These are phyloP conservation scores for Hedychridium roseum DNA, from an alignment of 2,888 invertebrate species.

Conservation along the genomic window DNA sequence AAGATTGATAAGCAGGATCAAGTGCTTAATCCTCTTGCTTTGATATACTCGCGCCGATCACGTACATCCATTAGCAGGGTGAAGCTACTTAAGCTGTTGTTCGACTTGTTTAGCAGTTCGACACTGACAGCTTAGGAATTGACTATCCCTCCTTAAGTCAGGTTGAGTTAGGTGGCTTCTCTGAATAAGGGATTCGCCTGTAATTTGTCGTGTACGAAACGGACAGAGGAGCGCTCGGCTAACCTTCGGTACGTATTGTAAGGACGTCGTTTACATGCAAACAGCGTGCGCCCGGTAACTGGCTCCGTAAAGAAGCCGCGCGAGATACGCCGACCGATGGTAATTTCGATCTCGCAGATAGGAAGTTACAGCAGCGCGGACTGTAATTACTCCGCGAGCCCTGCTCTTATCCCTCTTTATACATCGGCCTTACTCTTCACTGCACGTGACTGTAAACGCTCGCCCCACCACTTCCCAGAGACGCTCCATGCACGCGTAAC, in stretches of 20 bases:
- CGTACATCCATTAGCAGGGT: too few species aligned
- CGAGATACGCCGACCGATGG: conserved; percentile 46
- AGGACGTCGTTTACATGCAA: conserved; percentile 54
- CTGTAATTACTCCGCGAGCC: conserved; percentile 44
- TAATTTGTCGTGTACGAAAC: conserved; percentile 41
- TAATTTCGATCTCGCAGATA: conserved; percentile 51
- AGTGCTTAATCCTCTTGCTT: too few species aligned
- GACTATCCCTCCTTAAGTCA: too few species aligned
- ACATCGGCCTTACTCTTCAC: conserved; percentile 38
- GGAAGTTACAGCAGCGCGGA: conserved; percentile 41
- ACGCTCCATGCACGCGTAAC: too few species aligned
- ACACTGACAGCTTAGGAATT: too few species aligned
- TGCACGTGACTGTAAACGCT: too few species aligned
- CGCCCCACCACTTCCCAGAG: too few species aligned
- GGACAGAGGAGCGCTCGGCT: conserved; percentile 34
- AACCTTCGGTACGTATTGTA: conserved; percentile 44
- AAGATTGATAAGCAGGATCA: too few species aligned
- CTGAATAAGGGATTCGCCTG: conserved; percentile 27
- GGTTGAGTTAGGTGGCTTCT: conserved; percentile 19
- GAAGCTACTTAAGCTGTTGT: too few species aligned
- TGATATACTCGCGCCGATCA: too few species aligned
- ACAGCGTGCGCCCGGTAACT: conserved; percentile 41
- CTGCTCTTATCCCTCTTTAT: too few species aligned
- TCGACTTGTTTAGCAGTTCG: too few species aligned
- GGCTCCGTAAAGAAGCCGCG: conserved; percentile 48